Evolutionary conservation across 30 jellyfish, hydroid and myxozoan genomes (phyloP).

Genomic region (Aurelia aurita): DNA sequence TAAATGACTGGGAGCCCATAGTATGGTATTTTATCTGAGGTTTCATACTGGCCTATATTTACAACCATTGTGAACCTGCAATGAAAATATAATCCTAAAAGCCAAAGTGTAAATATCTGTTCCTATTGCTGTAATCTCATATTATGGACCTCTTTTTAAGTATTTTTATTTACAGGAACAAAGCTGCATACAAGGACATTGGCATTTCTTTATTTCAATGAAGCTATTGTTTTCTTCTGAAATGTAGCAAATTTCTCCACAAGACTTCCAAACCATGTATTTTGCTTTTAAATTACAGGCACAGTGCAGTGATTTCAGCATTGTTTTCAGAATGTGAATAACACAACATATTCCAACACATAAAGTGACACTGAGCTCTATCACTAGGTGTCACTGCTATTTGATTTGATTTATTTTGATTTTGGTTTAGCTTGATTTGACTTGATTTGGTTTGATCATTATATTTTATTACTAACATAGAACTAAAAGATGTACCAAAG

Average conservation of each 20-base stretch:
- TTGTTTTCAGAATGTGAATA: slow-evolving; percentile 3
- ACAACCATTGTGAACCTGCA: not conserved
- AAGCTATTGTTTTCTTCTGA: not conserved
- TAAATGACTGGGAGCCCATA: not conserved
- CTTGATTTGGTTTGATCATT: not conserved
- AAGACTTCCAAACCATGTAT: not conserved
- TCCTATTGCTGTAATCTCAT: no score
- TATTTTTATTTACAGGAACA: not conserved
- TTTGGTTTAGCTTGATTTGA: not conserved
- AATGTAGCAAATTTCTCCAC: not conserved
- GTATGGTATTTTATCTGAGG: not conserved
- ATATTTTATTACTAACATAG: slow-evolving; percentile 4
- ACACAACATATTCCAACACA: no score
- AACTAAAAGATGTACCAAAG: slow-evolving; percentile 35
- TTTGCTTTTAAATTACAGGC: not conserved
- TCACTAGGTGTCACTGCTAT: slow-evolving; percentile 2
- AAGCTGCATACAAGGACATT: no score
- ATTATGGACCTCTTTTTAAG: not conserved
- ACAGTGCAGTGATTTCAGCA: not conserved
- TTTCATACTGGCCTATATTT: not conserved
- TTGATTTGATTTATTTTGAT: not conserved
- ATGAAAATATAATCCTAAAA: not conserved
- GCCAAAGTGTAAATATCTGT: not conserved
- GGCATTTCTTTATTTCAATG: not conserved
- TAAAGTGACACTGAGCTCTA: slow-evolving; percentile 6